Base-by-base conservation (phyloP, 2,888 invertebrate species). In the Stomorhina lunata region DNA sequence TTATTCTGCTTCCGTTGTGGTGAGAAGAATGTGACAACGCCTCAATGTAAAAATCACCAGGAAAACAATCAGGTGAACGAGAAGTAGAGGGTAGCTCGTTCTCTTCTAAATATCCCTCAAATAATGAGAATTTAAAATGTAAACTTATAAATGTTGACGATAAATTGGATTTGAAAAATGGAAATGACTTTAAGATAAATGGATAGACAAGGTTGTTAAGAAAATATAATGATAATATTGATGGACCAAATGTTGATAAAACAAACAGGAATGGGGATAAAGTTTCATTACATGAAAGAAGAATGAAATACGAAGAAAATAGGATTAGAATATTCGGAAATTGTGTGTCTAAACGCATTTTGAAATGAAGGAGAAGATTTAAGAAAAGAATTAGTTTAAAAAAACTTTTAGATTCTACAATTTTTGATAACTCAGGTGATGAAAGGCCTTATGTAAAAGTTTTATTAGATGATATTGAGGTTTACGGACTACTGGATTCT, bases 61-160 rank as follows among this genome's bases (percentile, higher is more conserved):
- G 22, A 63, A 43, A 63, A 63, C 63, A 27, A 10, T 15, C 10
- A 27, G 2, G 6, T 20, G 43, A 63, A 27, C 63, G 63, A 63
- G 63, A 25, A 27, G 15, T 12, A 4, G 63, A 63, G 63, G 63
- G 63, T 43, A 5, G 3, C 43, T 63, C 63, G 63, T 43, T 63
- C 29, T n/a, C n/a, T 9, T 25, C 22, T 1, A 9, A 40, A 25
- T 3, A 37, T 4, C 22, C 37, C 12, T 22, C 37, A 25, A 40
- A 32, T 25, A 29, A 55, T 25, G 9, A 27, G 15, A 69, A 27
- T 17, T 2, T 55, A 40, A 20, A 55, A 69, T 25, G 4, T 43
- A 27, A 40, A n/a, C n/a, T n/a, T n/a, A n/a, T n/a, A n/a, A n/a
- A n/a, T n/a, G n/a, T n/a, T n/a, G n/a, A n/a, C n/a, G n/a, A n/a